phyloP scores from a whole-genome alignment of 2,113 vertebrate species.

The Myrmophylax atrothorax region DNA sequence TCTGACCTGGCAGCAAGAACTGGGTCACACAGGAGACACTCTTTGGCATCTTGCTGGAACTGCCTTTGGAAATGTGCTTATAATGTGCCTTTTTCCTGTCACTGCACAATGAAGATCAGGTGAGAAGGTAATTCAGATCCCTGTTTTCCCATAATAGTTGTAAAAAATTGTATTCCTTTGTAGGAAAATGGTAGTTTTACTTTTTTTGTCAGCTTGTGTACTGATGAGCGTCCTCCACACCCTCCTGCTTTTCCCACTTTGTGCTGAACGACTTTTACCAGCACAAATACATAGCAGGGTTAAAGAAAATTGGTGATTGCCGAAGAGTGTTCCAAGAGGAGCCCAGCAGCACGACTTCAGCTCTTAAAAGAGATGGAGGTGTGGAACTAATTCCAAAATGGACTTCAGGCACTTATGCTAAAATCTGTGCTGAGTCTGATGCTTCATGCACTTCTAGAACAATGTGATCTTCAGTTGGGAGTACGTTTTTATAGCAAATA shows the following conservation, averaged over 20 bases:
- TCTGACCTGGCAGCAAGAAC: background rate
- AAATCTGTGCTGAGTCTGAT: background rate
- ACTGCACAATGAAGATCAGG: background rate
- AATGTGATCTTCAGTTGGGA: background rate
- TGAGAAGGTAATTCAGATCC: slow-evolving; percentile 8
- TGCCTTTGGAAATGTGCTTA: background rate
- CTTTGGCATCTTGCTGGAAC: background rate
- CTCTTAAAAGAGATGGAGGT: background rate
- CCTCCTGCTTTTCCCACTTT: background rate
- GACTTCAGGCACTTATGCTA: background rate
- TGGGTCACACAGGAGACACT: background rate
- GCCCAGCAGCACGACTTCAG: background rate
- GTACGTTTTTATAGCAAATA: background rate
- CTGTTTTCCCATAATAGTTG: background rate
- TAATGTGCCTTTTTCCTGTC: background rate
- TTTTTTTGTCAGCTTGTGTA: background rate
- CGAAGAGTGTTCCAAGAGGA: background rate
- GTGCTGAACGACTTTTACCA: background rate
- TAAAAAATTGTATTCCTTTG: background rate
- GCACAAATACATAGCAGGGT: background rate
- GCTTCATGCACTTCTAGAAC: background rate
- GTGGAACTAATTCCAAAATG: background rate
- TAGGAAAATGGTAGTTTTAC: background rate
- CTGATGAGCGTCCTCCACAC: background rate
- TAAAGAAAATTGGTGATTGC: background rate